Evolutionary conservation across 2,113 vertebrate genomes (phyloP).

Genomic region (Rana temporaria): DNA sequence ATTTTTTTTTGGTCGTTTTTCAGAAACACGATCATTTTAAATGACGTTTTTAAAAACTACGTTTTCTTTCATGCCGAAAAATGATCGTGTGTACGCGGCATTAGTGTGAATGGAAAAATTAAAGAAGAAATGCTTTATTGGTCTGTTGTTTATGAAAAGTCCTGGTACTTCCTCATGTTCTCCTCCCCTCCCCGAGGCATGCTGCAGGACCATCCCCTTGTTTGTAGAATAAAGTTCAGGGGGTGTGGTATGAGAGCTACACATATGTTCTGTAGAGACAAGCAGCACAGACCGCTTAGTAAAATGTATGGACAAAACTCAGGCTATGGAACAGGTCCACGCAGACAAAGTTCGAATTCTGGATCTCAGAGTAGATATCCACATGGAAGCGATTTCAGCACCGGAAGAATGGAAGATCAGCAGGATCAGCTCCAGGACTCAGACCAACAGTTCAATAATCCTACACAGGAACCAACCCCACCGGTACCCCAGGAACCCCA

Average conservation of each 20-base stretch:
- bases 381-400: not conserved
- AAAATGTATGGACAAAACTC: not conserved
- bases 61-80: no score
- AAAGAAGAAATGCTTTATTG: no score
- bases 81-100: no score
- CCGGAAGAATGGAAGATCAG: not conserved
- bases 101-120: no score
- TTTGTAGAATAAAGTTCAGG: not conserved
- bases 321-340: not conserved
- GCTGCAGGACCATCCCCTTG: no score
- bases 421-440: not conserved
- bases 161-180: no score
- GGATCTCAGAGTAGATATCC: not conserved
- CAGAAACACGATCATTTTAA: no score
- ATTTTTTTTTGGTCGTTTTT: no score
- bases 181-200: no score
- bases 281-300: not conserved
- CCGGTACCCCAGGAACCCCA: constrained; percentile 8
- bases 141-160: no score
- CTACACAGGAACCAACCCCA: not conserved
- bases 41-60: no score
- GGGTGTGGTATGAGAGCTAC: not conserved
- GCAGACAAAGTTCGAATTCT: not conserved
- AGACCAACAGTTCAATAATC: not conserved
- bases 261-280: not conserved